These are phyloP conservation scores for Drosophila azteca DNA, from an alignment of 1,140 invertebrate genomes.

Conservation along the genomic window DNA sequence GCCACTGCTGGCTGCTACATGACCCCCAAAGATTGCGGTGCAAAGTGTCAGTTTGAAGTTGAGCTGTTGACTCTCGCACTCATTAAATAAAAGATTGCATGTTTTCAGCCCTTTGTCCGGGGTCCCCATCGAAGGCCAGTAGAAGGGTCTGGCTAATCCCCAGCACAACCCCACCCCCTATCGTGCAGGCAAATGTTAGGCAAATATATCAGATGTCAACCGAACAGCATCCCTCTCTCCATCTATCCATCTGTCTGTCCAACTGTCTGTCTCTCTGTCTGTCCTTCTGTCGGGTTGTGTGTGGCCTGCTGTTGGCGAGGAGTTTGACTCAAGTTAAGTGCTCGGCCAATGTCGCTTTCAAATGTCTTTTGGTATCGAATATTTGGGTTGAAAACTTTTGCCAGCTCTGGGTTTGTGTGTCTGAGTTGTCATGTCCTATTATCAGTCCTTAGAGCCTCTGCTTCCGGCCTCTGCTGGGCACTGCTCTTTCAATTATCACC, in stretches of 20 bases:
- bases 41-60: constrained; percentile 79
- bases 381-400: constrained; percentile 47
- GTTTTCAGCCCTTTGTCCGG: constrained; percentile 75
- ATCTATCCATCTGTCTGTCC: background rate
- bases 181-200: constrained; percentile 16
- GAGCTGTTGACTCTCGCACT: constrained; percentile 79
- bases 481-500: constrained; percentile 41
- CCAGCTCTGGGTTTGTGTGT: too few relatives aligned
- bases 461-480: background rate
- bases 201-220: constrained; percentile 51
- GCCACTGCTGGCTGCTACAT: constrained; percentile 12
- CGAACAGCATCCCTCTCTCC: background rate
- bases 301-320: background rate
- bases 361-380: constrained; percentile 61
- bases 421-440: background rate
- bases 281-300: constrained; percentile 18
- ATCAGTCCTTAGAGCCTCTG: background rate
- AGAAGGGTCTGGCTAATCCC: constrained; percentile 58
- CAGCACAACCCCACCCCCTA: background rate
- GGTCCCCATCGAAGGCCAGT: constrained; percentile 5
- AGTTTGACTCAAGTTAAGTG: constrained; percentile 52
- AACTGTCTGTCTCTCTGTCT: constrained; percentile 10
- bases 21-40: constrained; percentile 41
- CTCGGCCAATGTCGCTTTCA: constrained; percentile 48
- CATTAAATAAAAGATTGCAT: constrained; percentile 82